Evolutionary conservation across 2,888 invertebrate species (phyloP).

Genomic region (Agrotis puta): DNA sequence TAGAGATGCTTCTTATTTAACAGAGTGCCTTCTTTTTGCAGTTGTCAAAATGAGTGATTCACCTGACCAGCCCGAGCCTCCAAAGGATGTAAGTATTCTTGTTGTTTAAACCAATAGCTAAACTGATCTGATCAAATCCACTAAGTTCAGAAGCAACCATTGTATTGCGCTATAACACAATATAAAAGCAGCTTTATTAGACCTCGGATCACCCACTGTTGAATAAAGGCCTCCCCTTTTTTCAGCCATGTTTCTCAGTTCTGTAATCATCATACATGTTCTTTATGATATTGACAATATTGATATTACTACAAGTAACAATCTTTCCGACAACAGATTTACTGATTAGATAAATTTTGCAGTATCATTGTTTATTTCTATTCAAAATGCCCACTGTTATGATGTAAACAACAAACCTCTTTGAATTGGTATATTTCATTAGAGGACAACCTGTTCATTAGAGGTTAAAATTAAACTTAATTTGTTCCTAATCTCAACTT

Average conservation of each 20-base stretch:
- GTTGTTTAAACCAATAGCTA: neutral
- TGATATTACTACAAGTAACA: neutral
- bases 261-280: no score
- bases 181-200: no score
- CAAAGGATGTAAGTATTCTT: slow-evolving; percentile 80
- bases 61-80: slow-evolving; percentile 85
- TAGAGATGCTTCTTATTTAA: slow-evolving; percentile 3
- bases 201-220: no score
- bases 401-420: neutral
- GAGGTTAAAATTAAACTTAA: no score
- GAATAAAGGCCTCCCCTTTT: no score
- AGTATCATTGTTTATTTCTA: neutral
- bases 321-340: neutral
- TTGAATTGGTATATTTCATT: neutral
- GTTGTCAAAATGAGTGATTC: slow-evolving; percentile 83
- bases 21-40: slow-evolving; percentile 46
- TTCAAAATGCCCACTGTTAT: neutral
- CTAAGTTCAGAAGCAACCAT: neutral
- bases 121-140: neutral
- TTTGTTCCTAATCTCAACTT: no score
- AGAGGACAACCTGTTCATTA: no score
- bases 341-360: slow-evolving; percentile 7
- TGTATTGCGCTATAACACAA: no score
- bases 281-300: no score
- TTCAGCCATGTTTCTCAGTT: no score